phyloP scores from a whole-genome alignment of 2,888 invertebrate species.

The Synanthedon myopaeformis region DNA sequence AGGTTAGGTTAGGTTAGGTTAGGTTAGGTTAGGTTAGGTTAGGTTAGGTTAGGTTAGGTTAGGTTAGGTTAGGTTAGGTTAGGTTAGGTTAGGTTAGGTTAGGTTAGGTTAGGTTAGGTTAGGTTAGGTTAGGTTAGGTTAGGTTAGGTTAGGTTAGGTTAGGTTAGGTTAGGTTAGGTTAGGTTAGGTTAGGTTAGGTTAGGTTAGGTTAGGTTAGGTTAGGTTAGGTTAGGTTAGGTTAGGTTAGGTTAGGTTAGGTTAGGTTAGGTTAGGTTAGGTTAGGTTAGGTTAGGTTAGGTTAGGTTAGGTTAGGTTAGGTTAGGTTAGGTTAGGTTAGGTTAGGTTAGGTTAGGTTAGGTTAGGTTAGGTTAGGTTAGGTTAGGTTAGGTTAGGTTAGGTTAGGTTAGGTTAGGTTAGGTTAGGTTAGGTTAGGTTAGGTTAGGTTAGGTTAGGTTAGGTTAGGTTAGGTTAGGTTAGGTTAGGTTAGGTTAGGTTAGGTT shows the following conservation, averaged over 20 bases:
- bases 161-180: slow-evolving; percentile 13
- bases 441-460: neutral
- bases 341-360: slow-evolving; percentile 6
- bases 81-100: slow-evolving; percentile 6
- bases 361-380: slow-evolving; percentile 6
- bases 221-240: slow-evolving; percentile 7
- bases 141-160: slow-evolving; percentile 13
- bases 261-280: slow-evolving; percentile 6
- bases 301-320: slow-evolving; percentile 6
- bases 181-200: slow-evolving; percentile 13
- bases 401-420: slow-evolving; percentile 1
- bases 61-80: slow-evolving; percentile 3
- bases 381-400: slow-evolving; percentile 5
- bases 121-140: slow-evolving; percentile 12
- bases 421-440: neutral
- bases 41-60: slow-evolving; percentile 2
- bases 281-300: slow-evolving; percentile 6
- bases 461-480: neutral
- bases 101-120: slow-evolving; percentile 6
- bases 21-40: slow-evolving; percentile 6
- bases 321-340: slow-evolving; percentile 7
- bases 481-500: neutral
- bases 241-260: slow-evolving; percentile 6
- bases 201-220: slow-evolving; percentile 6
- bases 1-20: slow-evolving; percentile 7